Evolutionary conservation across 2,797 vertebrate species (phyloP), one percentile per base, ranked within the genome.

Genomic region (Atherinosoma microstoma): DNA sequence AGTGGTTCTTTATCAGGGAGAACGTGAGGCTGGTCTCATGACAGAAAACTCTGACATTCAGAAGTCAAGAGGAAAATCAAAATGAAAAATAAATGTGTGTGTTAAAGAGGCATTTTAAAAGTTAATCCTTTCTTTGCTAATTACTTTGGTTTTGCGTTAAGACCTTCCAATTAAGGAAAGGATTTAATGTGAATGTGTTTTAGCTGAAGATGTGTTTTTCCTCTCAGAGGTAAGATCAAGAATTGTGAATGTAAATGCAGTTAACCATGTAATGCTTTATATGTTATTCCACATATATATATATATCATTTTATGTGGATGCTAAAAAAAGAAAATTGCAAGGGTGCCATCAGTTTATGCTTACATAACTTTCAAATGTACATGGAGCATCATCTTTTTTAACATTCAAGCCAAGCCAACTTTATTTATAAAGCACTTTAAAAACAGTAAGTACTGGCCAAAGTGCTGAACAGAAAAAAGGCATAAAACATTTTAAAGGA

Each of bases 1-100:
- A 73, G 47, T 73, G 71, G 40, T 12, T 67, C 63, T 54, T 79
- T 57, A 70, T 72, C 57, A 24, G 42, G 30, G 20, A 66, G 45
- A 72, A 62, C 65, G n/a, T 67, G 51, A 45, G 27, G n/a, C 34
- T 29, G 2, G 16, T 54, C 16, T 73, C 18, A 32, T 67, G 49
- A 61, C 29, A 30, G n/a, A 67, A 38, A 60, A 74, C 49, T 11
- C 27, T 0, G 18, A 71, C 53, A 70, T 67, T 53, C 77, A 68
- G 42, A 36, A 61, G 51, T 70, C 22, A 34, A n/a, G 1, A 47
- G 16, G 6, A 65, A 34, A 60, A 81, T 78, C 4, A 73, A 27
- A 78, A 22, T 51, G 40, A 70, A 60, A 70, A 67, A 51, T 60
- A n/a, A 35, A 79, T 67, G 27, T 30, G 6, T 51, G 27, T 73